Evolutionary conservation across 2,888 invertebrate genomes (phyloP).

Genomic region (Platerodrilus igneus): DNA sequence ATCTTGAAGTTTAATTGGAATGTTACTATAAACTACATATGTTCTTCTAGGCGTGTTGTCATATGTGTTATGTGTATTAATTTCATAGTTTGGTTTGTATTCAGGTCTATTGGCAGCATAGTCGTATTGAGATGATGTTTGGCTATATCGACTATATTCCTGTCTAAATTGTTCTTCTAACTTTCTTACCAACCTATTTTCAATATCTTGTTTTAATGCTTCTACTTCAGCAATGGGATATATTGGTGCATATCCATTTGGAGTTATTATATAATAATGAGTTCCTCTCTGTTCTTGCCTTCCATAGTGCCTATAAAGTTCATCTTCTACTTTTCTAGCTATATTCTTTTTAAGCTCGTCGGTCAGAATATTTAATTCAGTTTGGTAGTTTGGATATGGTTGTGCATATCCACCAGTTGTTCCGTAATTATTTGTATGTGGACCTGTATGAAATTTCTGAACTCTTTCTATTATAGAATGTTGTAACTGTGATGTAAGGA

Average conservation of each 20-base stretch:
- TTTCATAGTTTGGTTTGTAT: slow-evolving; percentile 10
- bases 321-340: slow-evolving; percentile 37
- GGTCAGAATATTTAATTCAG: slow-evolving; percentile 36
- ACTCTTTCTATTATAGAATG: no score
- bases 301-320: slow-evolving; percentile 39
- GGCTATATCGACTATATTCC: slow-evolving; percentile 23
- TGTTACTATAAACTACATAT: slow-evolving; percentile 10
- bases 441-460: no score
- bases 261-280: slow-evolving; percentile 32
- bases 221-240: slow-evolving; percentile 40
- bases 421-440: slow-evolving; percentile 9
- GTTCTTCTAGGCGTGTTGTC: no score
- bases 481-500: no score
- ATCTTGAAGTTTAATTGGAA: slow-evolving; percentile 21
- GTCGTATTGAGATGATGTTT: slow-evolving; percentile 9
- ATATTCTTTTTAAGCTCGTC: slow-evolving; percentile 39
- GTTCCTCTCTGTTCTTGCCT: slow-evolving; percentile 36
- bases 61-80: no score
- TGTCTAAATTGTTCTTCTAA: slow-evolving; percentile 25
- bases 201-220: slow-evolving; percentile 38
- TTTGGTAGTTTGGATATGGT: slow-evolving; percentile 29
- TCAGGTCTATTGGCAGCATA: slow-evolving; percentile 6
- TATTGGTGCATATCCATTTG: slow-evolving; percentile 36
- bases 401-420: slow-evolving; percentile 37
- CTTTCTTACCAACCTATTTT: slow-evolving; percentile 39